Evolutionary conservation across 2,888 invertebrate species (phyloP).

Genomic region (Cylindroiulus punctatus): DNA sequence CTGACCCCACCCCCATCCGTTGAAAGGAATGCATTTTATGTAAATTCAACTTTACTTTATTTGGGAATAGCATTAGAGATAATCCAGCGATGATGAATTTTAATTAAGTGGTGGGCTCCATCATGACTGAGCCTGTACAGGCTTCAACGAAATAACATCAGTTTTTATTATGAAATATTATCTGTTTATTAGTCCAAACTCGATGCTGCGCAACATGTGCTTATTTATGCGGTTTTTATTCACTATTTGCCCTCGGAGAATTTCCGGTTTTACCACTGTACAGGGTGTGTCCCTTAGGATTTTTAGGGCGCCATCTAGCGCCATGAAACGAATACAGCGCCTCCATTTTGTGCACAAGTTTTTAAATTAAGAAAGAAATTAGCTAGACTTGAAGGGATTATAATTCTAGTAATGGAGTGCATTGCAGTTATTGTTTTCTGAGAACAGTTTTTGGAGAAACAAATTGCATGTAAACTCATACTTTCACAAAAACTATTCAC

Average conservation of each 20-base stretch:
- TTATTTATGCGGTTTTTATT: background rate
- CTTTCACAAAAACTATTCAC: too few species aligned
- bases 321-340: too few species aligned
- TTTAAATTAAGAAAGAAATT: too few species aligned
- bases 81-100: background rate
- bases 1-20: background rate
- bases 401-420: too few species aligned
- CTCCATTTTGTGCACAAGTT: too few species aligned
- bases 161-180: conserved; percentile 11
- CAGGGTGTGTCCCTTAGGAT: too few species aligned
- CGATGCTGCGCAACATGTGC: background rate
- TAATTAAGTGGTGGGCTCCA: background rate
- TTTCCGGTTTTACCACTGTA: background rate
- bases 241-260: background rate
- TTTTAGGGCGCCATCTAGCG: too few species aligned
- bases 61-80: background rate
- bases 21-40: background rate
- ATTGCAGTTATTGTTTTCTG: too few species aligned
- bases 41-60: background rate
- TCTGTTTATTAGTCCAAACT: background rate
- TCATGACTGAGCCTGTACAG: background rate
- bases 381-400: too few species aligned
- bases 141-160: background rate
- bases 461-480: too few species aligned
- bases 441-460: too few species aligned